These are phyloP conservation scores for Smutsia gigantea DNA, from an alignment of 2,797 vertebrate species.

Conservation along the genomic window DNA sequence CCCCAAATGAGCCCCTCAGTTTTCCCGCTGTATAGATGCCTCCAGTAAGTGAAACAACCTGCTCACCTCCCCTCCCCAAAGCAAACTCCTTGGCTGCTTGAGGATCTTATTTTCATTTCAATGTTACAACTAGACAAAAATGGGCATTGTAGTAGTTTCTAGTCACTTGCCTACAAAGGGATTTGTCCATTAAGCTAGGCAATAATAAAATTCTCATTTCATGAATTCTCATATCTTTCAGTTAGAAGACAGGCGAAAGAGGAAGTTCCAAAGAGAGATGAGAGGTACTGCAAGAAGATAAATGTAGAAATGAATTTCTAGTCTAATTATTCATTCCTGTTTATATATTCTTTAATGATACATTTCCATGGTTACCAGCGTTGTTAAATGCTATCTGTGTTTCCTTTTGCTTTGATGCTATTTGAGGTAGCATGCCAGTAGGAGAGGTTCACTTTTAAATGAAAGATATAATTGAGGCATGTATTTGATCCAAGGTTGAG, in stretches of 20 bases:
- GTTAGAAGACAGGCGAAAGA: constrained; percentile 62
- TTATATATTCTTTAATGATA: constrained; percentile 83
- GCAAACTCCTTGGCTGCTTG: background rate
- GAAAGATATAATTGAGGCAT: constrained; percentile 72
- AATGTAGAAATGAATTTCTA: constrained; percentile 79
- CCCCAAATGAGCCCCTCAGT: background rate
- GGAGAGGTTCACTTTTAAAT: constrained; percentile 71
- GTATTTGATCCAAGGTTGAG: constrained; percentile 72
- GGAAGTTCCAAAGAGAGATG: constrained; percentile 58
- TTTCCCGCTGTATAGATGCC: too few species aligned
- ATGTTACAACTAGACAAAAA: background rate
- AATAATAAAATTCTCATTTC: constrained; percentile 59
- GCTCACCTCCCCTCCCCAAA: background rate
- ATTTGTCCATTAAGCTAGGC: constrained; percentile 46
- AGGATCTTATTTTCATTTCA: constrained; percentile 1
- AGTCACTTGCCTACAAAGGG: constrained; percentile 46
- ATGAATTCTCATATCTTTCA: constrained; percentile 56
- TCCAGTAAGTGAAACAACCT: background rate
- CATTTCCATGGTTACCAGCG: constrained; percentile 80
- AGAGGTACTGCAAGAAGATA: constrained; percentile 72
- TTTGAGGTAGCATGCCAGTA: constrained; percentile 72
- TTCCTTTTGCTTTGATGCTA: constrained; percentile 81
- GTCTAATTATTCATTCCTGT: constrained; percentile 83
- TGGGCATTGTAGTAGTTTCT: background rate
- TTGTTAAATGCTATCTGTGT: constrained; percentile 78